Evolutionary conservation across 2,797 vertebrate genomes (phyloP).

Genomic region (Pelobates cultripes): DNA sequence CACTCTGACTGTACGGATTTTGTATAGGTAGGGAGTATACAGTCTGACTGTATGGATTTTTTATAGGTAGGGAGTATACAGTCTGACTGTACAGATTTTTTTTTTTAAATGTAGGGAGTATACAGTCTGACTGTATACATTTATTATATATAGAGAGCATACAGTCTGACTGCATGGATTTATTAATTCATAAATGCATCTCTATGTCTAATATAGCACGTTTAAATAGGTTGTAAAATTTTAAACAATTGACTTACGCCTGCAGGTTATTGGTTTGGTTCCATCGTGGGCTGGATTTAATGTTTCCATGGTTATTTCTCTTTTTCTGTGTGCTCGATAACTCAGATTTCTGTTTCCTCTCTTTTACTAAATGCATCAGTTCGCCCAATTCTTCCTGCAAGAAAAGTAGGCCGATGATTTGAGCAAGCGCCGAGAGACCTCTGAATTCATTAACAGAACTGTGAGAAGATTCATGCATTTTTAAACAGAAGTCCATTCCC

Average conservation of each 20-base stretch:
- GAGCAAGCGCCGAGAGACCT: slow-evolving; percentile 14
- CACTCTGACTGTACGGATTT: too few species aligned
- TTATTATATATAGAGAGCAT: too few species aligned
- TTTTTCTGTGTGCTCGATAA: slow-evolving; percentile 20
- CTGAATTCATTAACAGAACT: slow-evolving; percentile 31
- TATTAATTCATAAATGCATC: too few species aligned
- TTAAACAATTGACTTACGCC: slow-evolving; percentile 22
- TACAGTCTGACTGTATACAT: too few species aligned
- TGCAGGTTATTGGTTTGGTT: slow-evolving; percentile 18
- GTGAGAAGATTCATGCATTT: slow-evolving; percentile 37
- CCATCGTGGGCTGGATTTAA: slow-evolving; percentile 20
- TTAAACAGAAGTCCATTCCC: slow-evolving; percentile 33
- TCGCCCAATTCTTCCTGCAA: slow-evolving; percentile 46
- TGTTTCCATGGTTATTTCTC: slow-evolving; percentile 17
- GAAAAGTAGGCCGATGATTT: slow-evolving; percentile 24
- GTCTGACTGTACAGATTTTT: too few species aligned
- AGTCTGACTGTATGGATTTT: too few species aligned
- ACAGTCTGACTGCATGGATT: too few species aligned
- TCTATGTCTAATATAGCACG: too few species aligned
- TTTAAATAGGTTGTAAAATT: too few species aligned
- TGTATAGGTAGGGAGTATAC: too few species aligned
- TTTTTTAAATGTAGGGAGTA: too few species aligned
- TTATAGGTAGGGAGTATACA: too few species aligned
- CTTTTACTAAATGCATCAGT: slow-evolving; percentile 38
- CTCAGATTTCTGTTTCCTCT: slow-evolving; percentile 25